Percentiles rank a stretch among this genome's conserved stretches.
phyloP scores from a whole-genome alignment of 2,113 vertebrate genomes.

The Psilopogon haemacephalus region DNA sequence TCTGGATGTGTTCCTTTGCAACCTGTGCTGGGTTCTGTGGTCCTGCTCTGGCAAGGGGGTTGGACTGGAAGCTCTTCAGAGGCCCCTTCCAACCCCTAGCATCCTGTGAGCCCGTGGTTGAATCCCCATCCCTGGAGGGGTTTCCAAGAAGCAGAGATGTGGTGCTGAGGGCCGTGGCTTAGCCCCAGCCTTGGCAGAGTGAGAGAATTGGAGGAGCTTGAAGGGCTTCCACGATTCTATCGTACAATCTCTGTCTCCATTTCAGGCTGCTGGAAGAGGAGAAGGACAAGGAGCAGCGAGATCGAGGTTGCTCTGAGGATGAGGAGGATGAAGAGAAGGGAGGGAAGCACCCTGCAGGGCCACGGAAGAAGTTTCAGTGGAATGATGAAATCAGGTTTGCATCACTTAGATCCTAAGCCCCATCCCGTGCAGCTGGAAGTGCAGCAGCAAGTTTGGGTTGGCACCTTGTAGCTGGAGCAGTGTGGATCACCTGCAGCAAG shows the following conservation, averaged over 20 bases:
- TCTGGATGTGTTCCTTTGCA: too few species aligned
- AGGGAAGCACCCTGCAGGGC: conserved; percentile 80
- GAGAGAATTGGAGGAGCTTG: too few species aligned
- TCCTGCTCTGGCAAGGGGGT: too few species aligned
- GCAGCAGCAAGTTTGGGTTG: neutral
- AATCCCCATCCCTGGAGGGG: too few species aligned
- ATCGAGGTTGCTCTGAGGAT: conserved; percentile 80
- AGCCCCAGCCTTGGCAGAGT: too few species aligned
- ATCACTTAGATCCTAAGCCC: neutral
- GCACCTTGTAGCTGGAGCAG: neutral
- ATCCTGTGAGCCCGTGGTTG: too few species aligned
- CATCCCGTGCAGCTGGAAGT: neutral
- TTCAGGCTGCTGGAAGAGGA: conserved; percentile 85
- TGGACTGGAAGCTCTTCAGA: too few species aligned
- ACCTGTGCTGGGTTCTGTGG: too few species aligned
- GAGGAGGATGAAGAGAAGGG: conserved; percentile 84
- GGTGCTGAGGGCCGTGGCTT: too few species aligned
- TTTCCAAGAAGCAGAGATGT: too few species aligned
- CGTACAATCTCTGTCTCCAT: neutral
- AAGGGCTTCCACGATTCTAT: too few species aligned
- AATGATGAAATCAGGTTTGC: conserved; percentile 91
- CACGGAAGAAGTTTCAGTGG: conserved; percentile 93
- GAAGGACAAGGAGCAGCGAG: conserved; percentile 81
- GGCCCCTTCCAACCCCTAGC: too few species aligned
- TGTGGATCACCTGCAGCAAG: neutral